A percentile compares a stretch with the other conserved stretches of the same genome.
Conservation (phyloP, 1,140 invertebrate genomes). For the Pygmarrhopalites habei region DNA sequence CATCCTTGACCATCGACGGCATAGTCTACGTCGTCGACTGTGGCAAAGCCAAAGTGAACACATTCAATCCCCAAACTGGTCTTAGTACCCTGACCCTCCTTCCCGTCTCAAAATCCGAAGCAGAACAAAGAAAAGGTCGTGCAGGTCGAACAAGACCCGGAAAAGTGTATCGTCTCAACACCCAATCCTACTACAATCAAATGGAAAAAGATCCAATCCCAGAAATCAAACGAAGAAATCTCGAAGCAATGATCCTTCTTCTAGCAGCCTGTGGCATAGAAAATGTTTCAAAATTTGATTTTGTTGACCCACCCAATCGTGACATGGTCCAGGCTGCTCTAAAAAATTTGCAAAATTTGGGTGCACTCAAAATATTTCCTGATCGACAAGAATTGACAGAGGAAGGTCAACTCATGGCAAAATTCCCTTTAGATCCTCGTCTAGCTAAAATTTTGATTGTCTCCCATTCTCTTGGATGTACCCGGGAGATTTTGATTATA, state of each 20-base stretch:
- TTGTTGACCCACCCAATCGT: conserved; percentile 77
- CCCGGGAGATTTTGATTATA: conserved; percentile 90
- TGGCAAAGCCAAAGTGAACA: conserved; percentile 91
- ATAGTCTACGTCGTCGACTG: too few species aligned
- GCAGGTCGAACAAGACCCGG: conserved; percentile 79
- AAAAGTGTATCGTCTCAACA: conserved; percentile 55
- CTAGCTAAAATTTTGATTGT: conserved; percentile 31
- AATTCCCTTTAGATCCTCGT: conserved; percentile 83
- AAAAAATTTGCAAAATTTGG: conserved; percentile 67
- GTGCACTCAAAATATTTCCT: conserved; percentile 76
- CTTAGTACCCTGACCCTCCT: conserved; percentile 78
- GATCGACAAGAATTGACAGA: conserved; percentile 75
- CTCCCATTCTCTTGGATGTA: conserved; percentile 61
- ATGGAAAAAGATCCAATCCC: too few species aligned
- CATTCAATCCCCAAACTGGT: conserved; percentile 73
- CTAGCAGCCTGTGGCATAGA: conserved; percentile 66
- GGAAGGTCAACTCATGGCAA: conserved; percentile 74
- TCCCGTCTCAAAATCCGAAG: conserved; percentile 80
- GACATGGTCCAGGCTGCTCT: conserved; percentile 59
- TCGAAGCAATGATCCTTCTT: conserved; percentile 84
- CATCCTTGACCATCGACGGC: too few species aligned
- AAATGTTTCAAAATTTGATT: conserved; percentile 73
- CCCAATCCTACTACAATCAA: conserved; percentile 51
- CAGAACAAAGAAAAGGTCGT: conserved; percentile 82
- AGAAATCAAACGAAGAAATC: conserved; percentile 75